These are phyloP conservation scores for Propithecus perrieri DNA, from an alignment of 2,797 vertebrate species.

Conservation along the genomic window DNA sequence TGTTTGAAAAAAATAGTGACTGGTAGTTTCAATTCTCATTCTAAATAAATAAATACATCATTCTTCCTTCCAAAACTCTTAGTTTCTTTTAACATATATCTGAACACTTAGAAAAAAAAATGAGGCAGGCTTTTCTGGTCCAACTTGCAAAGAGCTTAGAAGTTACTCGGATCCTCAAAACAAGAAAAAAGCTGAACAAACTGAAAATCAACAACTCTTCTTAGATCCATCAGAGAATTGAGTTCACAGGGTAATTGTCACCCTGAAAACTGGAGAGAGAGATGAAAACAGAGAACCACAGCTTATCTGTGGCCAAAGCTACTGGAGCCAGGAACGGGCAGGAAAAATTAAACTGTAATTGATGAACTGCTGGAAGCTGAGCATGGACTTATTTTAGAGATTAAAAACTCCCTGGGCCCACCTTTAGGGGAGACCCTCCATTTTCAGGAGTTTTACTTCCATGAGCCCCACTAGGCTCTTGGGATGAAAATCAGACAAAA, in stretches of 20 bases:
- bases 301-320: neutral
- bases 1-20: neutral
- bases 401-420: neutral
- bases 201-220: neutral
- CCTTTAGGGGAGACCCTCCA: no score
- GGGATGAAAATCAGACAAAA: neutral
- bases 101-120: neutral
- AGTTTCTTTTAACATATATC: neutral
- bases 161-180: neutral
- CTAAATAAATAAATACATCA: neutral
- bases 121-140: neutral
- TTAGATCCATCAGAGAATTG: neutral
- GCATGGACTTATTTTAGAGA: neutral
- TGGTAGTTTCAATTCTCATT: neutral
- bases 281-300: neutral
- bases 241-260: neutral
- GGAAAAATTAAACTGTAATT: neutral
- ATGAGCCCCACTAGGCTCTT: neutral
- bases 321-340: neutral
- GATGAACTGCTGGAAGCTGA: neutral
- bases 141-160: neutral
- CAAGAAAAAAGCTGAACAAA: neutral
- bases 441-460: neutral
- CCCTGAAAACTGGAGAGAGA: neutral
- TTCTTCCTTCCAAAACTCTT: neutral